Evolutionary conservation across 2,113 vertebrate genomes (phyloP).

Genomic region (Bos javanicus): DNA sequence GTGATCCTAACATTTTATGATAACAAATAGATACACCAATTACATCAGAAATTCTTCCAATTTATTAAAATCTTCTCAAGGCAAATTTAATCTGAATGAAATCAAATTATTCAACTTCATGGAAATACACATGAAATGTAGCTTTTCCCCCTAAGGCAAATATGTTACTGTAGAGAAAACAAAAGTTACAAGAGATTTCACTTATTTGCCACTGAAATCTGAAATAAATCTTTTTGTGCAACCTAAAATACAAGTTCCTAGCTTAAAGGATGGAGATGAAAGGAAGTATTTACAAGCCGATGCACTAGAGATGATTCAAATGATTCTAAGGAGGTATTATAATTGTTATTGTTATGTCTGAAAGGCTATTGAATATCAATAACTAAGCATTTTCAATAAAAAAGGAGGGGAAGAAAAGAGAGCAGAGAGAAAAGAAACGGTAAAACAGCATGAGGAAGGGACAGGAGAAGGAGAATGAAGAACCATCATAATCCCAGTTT

Average conservation of each 20-base stretch:
- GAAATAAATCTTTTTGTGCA: neutral
- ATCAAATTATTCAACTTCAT: neutral
- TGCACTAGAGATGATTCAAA: accelerated
- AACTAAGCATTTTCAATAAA: neutral
- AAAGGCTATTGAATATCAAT: neutral
- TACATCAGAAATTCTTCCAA: neutral
- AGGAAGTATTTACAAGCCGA: neutral
- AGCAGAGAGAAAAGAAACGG: neutral
- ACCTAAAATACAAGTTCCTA: neutral
- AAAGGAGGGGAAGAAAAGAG: neutral
- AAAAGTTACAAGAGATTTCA: neutral
- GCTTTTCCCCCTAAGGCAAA: neutral
- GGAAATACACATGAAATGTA: neutral
- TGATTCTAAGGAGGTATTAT: neutral
- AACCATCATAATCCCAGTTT: neutral
- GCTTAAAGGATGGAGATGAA: neutral
- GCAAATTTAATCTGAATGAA: neutral
- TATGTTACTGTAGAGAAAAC: neutral
- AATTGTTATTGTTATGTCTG: neutral
- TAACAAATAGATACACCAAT: too few species aligned
- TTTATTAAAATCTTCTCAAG: neutral
- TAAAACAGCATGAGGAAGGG: accelerated
- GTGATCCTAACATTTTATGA: neutral
- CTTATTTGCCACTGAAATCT: neutral
- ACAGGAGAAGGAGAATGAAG: neutral